A percentile compares a stretch with the other conserved stretches of the same genome.
phyloP scores from a whole-genome alignment of 2,797 vertebrate species.

The Cynopterus sphinx region DNA sequence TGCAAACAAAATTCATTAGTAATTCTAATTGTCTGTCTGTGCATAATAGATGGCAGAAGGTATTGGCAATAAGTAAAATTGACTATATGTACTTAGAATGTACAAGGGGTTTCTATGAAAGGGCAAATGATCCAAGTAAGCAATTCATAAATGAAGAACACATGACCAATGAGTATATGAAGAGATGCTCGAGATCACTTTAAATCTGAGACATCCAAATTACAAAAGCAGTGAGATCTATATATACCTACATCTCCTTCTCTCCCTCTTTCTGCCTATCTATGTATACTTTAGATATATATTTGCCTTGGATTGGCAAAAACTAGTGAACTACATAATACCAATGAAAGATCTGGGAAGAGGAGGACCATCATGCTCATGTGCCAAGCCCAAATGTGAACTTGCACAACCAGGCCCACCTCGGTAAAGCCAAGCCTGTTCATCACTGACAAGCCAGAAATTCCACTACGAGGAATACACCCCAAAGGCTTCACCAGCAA shows the following conservation, averaged over 20 bases:
- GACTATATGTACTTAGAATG: neutral
- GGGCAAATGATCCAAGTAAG: neutral
- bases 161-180: neutral
- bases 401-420: neutral
- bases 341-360: neutral
- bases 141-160: neutral
- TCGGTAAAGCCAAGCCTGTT: neutral
- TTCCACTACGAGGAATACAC: neutral
- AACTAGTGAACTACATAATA: too few relatives aligned
- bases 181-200: neutral
- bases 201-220: neutral
- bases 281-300: neutral
- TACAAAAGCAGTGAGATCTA: neutral
- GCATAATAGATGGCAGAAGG: neutral
- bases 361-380: accelerated
- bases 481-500: neutral
- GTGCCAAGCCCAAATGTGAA: neutral
- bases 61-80: neutral
- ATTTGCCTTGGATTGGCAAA: neutral
- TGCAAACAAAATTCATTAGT: neutral
- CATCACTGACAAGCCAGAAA: neutral
- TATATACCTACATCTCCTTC: too few relatives aligned
- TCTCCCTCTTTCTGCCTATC: neutral
- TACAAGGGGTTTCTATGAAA: neutral
- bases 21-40: neutral